Base-by-base conservation (phyloP, 1,140 invertebrate genomes). In the Atta cephalotes region DNA sequence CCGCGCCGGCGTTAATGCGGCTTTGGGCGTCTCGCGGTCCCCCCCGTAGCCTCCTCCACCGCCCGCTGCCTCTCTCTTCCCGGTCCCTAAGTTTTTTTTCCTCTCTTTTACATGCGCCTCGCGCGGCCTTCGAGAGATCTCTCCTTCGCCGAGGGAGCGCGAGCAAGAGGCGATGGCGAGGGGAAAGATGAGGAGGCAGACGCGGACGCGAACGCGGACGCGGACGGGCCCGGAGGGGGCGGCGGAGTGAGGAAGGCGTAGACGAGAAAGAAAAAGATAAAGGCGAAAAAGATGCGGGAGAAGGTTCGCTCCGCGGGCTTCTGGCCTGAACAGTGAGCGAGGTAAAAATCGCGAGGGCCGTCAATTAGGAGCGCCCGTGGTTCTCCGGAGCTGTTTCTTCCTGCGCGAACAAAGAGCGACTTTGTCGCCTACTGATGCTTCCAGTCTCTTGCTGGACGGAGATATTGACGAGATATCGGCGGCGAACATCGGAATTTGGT, bases 301-400 rank as follows among this genome's bases (percentile, higher is more conserved):
- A 87, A 82, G 66, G 31, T 21, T 63, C 65, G 51, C 77, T 65
- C 80, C 66, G 51, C 66, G 87, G 63, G 85, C 87, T 90, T 91
- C 89, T 90, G 87, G 90, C 77, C 80, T 89, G 85, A 86, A 87
- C 89, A 85, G 87, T 85, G 89, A 90, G 87, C 80, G 87, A 90
- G 89, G 90, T 91, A 91, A 91, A 91, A 91, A 91, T 92, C 91
- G 92, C 88, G 92, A 92, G 92, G 92, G 92, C 91, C 91, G 93
- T 93, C 91, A 92, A 92, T 90, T 92, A 93, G 93, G 91, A 93
- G 89, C 88, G 90, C 87, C 70, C 88, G 90, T 88, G 71, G 81
- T 88, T 88, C 80, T 74, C 51, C 66, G 78, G 65, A 74, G 86
- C 78, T 72, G 86, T 90, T 90, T 87, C 80, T 82, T 87, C 76